Evolutionary conservation across 2,797 vertebrate species (phyloP), one percentile per base, ranked within the genome.

Genomic region (Morus bassanus): DNA sequence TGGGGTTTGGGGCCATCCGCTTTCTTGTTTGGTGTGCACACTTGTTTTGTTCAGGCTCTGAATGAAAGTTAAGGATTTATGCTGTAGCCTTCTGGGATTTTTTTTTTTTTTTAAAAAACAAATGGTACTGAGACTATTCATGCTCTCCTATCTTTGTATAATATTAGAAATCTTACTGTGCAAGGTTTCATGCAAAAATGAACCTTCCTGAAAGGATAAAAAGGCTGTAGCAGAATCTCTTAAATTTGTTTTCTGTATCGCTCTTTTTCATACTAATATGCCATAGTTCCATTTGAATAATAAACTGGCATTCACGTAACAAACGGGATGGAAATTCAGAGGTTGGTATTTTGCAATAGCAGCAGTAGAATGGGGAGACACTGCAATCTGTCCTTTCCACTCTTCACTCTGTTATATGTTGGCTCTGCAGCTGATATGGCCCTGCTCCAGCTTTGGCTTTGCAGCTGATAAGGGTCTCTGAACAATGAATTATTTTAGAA

Each of bases 401-500:
- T 95, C 74, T 87, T 86, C 85, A 14, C 74, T 89, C 59, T 85
- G 64, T 82, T 91, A 21, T 68, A 33, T 81, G 67, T 88, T 82
- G 74, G 82, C 85, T 87, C 59, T 93, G 94, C 74, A 85, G 85
- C 83, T 95, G 94, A 94, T 95, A 89, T 25, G 70, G 83, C 80
- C 80, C 43, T 28, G 59, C 68, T 94, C 70, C 88, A 95, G 80
- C 74, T 90, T 93, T 93, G 74, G 83, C 83, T 95, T 93, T 93
- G 88, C 85, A 35, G 77, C 63, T 95, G 93, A 89, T 94, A 93
- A 91, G 63, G 63, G 88, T 91, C 80, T 87, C 92, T 56, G 77
- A 94, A 85, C 85, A 94, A 63, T 85, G 83, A 91, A 77, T 94
- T 95, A 91, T 88, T 88, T 96, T 76, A 93, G 67, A 63, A 45